Base-by-base conservation (phyloP, 2,113 vertebrate species). In the Hylia prasina region DNA sequence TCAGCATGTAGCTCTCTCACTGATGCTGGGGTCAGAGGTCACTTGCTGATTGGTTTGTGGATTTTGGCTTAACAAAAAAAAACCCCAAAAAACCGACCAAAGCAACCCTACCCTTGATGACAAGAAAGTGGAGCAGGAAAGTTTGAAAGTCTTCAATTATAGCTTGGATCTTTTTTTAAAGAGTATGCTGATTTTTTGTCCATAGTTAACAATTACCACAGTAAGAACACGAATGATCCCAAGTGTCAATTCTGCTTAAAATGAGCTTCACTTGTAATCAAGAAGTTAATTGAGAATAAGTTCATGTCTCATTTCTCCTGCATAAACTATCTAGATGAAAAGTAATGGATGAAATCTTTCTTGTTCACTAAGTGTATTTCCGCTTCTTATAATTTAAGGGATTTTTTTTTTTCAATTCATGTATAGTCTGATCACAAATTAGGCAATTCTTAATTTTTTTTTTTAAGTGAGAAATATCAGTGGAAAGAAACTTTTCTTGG, bases 61-160 rank as follows among this genome's bases (percentile, higher is more conserved):
- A 17, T 71, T 90, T 90, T 82, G 33, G 18, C 58, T 89, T 70
- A 63, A 69, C 11, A 37, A 47, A 57, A 57, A 53, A 24, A 28
- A 24, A 3, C 1, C 11, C 15, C 10, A 1, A 31, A 45, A 53
- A 33, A 1, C 7, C 33, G 10, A 40, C 7, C 76, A 47, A 68
- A 75, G 16, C 9, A 18, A 39, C 30, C 24, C 15, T 40, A 18
- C 9, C 14, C 23, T 16, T 51, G 53, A 77, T 53, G 45, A 23
- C 10, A 57, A 84, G 16, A 15, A 40, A 72, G 13, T 50, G 22
- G 17, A 78, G 11, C 30, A 58, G 57, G 14, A 82, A 71, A 27
- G 35, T 63, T 63, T 90, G 9, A 30, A 22, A 71, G 9, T 63
- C 18, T 61, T 47, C 37, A 35, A 1, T 31, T 87, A 44, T 20